Evolutionary conservation across 2,797 vertebrate genomes (phyloP).

Genomic region (Phrynocephalus forsythii): DNA sequence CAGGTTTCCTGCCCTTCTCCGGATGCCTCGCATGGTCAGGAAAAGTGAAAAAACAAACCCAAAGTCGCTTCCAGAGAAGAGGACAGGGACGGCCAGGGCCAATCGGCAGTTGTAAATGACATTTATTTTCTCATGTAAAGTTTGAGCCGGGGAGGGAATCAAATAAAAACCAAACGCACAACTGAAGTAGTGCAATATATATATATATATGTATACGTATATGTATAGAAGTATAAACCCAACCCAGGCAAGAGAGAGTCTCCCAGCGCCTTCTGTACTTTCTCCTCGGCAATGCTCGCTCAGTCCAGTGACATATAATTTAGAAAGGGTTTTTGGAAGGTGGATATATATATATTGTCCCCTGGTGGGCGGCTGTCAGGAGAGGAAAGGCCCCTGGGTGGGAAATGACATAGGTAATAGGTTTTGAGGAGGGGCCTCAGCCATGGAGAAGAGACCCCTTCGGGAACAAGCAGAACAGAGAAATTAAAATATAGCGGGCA

Average conservation of each 20-base stretch:
- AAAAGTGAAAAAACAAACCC: background rate
- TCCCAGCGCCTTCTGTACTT: too few relatives aligned
- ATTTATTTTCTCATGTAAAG: conserved; percentile 77
- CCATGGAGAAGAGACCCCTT: too few relatives aligned
- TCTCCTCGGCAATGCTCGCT: background rate
- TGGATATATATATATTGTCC: too few relatives aligned
- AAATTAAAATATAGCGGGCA: background rate
- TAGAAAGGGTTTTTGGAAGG: background rate
- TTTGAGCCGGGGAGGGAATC: background rate
- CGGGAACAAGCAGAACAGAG: too few relatives aligned
- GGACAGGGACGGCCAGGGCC: background rate
- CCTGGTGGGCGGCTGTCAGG: background rate
- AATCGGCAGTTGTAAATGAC: conserved; percentile 64
- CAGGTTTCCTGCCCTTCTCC: too few relatives aligned
- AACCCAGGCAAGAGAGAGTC: background rate
- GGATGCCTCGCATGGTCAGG: background rate
- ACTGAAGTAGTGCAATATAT: conserved; percentile 73
- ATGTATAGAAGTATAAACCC: background rate
- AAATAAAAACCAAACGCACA: conserved; percentile 60
- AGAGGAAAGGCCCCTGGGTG: background rate
- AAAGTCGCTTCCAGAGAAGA: background rate
- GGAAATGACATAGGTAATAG: too few relatives aligned
- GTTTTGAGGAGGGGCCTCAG: too few relatives aligned
- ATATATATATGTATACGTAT: background rate
- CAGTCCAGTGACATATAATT: background rate